Evolutionary conservation across 2,113 vertebrate species (phyloP).

Genomic region (Ptilorrhoa leucosticta): DNA sequence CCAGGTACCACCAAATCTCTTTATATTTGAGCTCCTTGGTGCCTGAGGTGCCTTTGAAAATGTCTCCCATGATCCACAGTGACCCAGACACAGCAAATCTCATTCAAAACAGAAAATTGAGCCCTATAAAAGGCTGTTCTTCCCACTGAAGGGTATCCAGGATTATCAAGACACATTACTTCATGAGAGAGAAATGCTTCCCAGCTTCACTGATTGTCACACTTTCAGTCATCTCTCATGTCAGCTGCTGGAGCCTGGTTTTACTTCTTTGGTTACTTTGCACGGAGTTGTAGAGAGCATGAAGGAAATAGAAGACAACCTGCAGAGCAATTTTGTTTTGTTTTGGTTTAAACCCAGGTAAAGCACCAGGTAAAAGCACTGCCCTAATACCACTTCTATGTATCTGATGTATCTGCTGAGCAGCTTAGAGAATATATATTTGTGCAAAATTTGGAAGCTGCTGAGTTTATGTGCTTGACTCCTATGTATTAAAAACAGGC

Average conservation of each 20-base stretch:
- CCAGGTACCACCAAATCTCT: not conserved
- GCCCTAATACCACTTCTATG: not conserved
- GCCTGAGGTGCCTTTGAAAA: not conserved
- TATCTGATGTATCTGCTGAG: not conserved
- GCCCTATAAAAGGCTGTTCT: not conserved
- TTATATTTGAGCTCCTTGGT: not conserved
- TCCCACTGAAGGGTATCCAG: not conserved
- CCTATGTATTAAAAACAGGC: not conserved
- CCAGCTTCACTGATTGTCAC: not conserved
- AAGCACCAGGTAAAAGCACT: not conserved
- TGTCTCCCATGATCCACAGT: not conserved
- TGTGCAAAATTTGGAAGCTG: not conserved
- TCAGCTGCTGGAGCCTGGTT: not conserved
- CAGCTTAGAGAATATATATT: not conserved
- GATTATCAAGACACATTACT: slow-evolving; percentile 34
- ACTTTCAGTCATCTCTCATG: not conserved
- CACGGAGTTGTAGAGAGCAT: not conserved
- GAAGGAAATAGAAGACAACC: not conserved
- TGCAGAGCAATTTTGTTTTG: not conserved
- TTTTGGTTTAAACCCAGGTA: not conserved
- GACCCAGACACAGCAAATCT: not conserved
- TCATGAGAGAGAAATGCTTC: slow-evolving; percentile 39
- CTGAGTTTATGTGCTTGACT: not conserved
- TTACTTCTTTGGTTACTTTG: not conserved
- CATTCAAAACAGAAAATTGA: slow-evolving; percentile 16